phyloP scores from a whole-genome alignment of 1,140 invertebrate species.

The Listronotus bonariensis region DNA sequence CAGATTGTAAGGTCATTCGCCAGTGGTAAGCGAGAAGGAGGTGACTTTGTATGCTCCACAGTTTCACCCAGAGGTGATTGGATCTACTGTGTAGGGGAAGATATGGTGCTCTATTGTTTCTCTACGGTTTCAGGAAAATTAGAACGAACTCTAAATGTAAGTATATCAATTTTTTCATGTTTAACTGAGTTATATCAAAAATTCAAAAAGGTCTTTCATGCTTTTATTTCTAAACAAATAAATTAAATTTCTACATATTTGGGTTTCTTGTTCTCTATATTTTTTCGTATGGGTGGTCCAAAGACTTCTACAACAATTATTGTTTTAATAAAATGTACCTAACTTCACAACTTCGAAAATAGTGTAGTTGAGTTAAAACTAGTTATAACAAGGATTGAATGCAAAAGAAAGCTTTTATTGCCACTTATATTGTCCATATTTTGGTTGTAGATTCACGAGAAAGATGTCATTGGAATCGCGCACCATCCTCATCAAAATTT shows the following conservation, averaged over 20 bases:
- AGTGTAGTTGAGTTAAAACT: no score
- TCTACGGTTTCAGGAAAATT: constrained; percentile 93
- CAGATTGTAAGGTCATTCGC: constrained; percentile 97
- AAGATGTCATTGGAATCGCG: constrained; percentile 94
- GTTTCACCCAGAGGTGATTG: constrained; percentile 96
- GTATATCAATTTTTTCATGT: constrained; percentile 41
- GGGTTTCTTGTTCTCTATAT: no score
- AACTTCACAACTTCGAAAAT: no score
- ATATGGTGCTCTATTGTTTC: constrained; percentile 97
- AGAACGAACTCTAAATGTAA: constrained; percentile 95
- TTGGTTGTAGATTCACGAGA: constrained; percentile 88
- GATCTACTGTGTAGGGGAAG: constrained; percentile 97
- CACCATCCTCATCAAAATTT: constrained; percentile 99
- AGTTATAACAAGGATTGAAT: no score
- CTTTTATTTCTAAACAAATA: no score
- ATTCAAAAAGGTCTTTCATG: no score
- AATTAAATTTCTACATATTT: no score
- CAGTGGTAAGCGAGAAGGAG: constrained; percentile 96
- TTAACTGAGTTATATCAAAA: no score
- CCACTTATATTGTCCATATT: neutral
- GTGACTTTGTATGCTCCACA: constrained; percentile 91
- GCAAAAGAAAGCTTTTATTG: no score
- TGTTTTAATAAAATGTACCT: no score
- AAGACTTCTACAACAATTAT: no score
- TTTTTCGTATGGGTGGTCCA: no score